phyloP scores from a whole-genome alignment of 37 sponge, comb jelly and placozoan genomes.

The Petrosia ficiformis region DNA sequence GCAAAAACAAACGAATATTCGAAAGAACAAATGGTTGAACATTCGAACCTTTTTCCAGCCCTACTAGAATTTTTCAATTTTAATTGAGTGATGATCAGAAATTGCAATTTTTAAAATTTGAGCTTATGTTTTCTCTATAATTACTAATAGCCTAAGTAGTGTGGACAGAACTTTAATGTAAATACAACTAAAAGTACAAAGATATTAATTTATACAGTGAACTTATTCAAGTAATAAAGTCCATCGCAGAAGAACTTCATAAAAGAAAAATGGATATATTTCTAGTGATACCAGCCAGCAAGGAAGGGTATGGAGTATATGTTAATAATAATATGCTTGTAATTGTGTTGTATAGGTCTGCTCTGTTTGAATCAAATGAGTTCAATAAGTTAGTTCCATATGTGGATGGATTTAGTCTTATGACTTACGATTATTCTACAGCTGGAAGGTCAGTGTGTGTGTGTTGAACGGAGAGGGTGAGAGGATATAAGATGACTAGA shows the following conservation, averaged over 20 bases:
- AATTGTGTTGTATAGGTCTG: background rate
- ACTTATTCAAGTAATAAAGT: constrained; percentile 42
- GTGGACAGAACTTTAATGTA: too few relatives aligned
- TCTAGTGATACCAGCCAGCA: constrained; percentile 77
- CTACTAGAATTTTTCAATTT: too few relatives aligned
- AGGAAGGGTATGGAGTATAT: constrained; percentile 22
- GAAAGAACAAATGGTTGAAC: too few relatives aligned
- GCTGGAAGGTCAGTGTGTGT: constrained; percentile 82
- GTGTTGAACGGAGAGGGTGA: too few relatives aligned
- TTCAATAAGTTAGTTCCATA: constrained; percentile 65
- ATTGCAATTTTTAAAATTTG: too few relatives aligned
- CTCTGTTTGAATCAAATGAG: constrained; percentile 75
- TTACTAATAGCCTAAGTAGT: too few relatives aligned
- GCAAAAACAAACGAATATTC: too few relatives aligned
- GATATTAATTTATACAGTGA: too few relatives aligned
- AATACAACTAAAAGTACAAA: too few relatives aligned
- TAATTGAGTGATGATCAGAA: too few relatives aligned
- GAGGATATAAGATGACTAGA: background rate
- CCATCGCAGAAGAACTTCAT: constrained; percentile 51
- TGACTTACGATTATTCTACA: constrained; percentile 93
- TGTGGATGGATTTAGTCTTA: constrained; percentile 90
- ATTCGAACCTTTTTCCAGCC: too few relatives aligned
- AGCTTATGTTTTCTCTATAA: too few relatives aligned
- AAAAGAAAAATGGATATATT: constrained; percentile 34
- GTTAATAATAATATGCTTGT: background rate